Percentiles rank a stretch among this genome's conserved stretches.
These are phyloP conservation scores for Eumeta japonica DNA, from an alignment of 1,140 invertebrate species.

Conservation along the genomic window DNA sequence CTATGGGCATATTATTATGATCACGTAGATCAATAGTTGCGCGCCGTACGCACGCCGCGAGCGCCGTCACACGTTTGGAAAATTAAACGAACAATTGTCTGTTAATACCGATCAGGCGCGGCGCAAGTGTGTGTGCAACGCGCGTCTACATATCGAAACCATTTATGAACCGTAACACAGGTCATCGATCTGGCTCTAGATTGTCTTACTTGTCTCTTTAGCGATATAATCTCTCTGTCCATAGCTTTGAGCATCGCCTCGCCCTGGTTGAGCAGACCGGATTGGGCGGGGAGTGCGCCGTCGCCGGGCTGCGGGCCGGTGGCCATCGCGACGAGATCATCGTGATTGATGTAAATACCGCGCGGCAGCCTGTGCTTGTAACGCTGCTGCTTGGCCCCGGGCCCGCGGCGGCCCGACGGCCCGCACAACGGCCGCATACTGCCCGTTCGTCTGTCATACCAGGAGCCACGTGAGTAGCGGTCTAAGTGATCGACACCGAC, in stretches of 20 bases:
- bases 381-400: constrained; percentile 64
- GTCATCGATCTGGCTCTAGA: too few species aligned
- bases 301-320: constrained; percentile 62
- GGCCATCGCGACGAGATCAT: constrained; percentile 88
- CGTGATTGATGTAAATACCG: constrained; percentile 96
- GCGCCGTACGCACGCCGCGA: too few species aligned
- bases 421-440: constrained; percentile 71
- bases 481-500: too few species aligned
- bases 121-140: too few species aligned
- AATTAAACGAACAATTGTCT: too few species aligned
- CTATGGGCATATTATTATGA: too few species aligned
- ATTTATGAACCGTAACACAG: too few species aligned
- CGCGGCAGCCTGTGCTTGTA: constrained; percentile 90
- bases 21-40: too few species aligned
- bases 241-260: constrained; percentile 85
- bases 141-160: too few species aligned
- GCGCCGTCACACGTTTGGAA: too few species aligned
- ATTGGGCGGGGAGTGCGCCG: constrained; percentile 20
- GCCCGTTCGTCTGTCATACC: constrained; percentile 69
- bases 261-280: constrained; percentile 66
- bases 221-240: constrained; percentile 88
- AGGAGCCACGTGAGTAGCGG: constrained; percentile 26
- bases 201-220: constrained; percentile 94
- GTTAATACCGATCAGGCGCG: too few species aligned
- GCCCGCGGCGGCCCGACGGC: constrained; percentile 55